Evolutionary conservation across 1,140 invertebrate species (phyloP).

Genomic region (Temnothorax curvispinosus): DNA sequence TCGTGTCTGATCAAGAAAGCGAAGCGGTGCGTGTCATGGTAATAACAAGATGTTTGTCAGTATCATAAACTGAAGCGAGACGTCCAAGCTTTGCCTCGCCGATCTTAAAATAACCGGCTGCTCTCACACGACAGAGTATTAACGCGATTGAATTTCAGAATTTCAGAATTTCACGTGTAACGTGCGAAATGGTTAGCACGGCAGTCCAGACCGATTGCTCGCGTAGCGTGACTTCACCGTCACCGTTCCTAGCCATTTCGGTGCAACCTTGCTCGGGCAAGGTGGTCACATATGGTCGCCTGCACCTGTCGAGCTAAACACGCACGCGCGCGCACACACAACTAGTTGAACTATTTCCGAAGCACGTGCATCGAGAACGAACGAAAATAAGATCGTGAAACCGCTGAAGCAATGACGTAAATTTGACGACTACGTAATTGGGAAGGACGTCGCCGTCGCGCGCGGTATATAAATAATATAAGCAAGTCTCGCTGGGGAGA

Average conservation of each 20-base stretch:
- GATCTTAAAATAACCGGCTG: constrained; percentile 15
- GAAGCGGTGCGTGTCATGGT: neutral
- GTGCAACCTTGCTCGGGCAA: constrained; percentile 74
- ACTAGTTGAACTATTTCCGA: constrained; percentile 68
- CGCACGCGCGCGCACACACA: constrained; percentile 60
- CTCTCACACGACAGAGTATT: neutral
- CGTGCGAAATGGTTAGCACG: neutral
- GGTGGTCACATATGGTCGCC: constrained; percentile 74
- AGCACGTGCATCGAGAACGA: constrained; percentile 19
- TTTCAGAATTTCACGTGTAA: neutral
- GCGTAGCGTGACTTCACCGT: constrained; percentile 56
- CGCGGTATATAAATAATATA: constrained; percentile 23
- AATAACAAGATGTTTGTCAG: constrained; percentile 6
- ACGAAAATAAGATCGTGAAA: constrained; percentile 35
- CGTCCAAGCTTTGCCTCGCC: neutral
- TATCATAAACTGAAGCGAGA: constrained; percentile 15
- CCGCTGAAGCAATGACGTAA: neutral
- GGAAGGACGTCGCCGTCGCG: neutral
- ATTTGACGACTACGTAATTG: neutral
- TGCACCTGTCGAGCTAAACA: constrained; percentile 66
- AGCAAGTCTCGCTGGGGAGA: neutral
- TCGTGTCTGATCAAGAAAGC: constrained; percentile 2
- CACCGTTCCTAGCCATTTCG: constrained; percentile 67
- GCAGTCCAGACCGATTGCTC: constrained; percentile 40
- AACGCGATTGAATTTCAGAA: constrained; percentile 16